These are phyloP conservation scores for Halcyon leucocephala DNA, from an alignment of 2,797 vertebrate species.

Conservation along the genomic window DNA sequence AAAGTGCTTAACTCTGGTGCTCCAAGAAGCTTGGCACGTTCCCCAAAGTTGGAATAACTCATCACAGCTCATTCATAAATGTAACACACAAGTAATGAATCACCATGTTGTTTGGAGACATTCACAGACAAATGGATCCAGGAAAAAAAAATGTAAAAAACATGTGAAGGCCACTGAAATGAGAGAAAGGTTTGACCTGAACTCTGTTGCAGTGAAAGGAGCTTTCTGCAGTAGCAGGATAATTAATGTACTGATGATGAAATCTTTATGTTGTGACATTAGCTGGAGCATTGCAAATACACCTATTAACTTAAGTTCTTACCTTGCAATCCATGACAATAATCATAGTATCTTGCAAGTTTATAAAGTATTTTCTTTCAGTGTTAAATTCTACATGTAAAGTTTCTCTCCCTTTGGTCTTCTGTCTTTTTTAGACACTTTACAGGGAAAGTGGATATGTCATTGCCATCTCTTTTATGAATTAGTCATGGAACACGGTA, in stretches of 20 bases:
- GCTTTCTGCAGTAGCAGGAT: not conserved
- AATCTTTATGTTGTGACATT: conserved; percentile 15
- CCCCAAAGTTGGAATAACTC: not conserved
- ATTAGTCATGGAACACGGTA: not conserved
- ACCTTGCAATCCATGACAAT: not conserved
- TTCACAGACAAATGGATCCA: not conserved
- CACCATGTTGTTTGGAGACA: not conserved
- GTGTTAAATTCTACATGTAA: not conserved
- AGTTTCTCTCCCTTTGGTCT: not conserved
- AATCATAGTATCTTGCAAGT: not conserved
- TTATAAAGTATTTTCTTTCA: not conserved
- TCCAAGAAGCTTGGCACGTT: not conserved
- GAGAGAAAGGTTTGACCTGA: not conserved
- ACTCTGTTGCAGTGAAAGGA: not conserved
- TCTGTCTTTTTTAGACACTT: not conserved
- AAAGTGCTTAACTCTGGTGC: not conserved
- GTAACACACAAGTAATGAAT: not conserved
- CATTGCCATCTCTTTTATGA: not conserved
- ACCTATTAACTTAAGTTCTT: not conserved
- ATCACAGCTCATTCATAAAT: not conserved
- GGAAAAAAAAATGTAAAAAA: not conserved
- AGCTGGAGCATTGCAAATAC: conserved; percentile 20
- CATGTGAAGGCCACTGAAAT: not conserved
- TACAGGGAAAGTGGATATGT: not conserved
- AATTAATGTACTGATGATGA: conserved; percentile 3